A percentile compares a stretch with the other conserved stretches of the same genome.
These are phyloP conservation scores for Dromiciops gliroides DNA, from an alignment of 2,113 vertebrate genomes.

Conservation along the genomic window DNA sequence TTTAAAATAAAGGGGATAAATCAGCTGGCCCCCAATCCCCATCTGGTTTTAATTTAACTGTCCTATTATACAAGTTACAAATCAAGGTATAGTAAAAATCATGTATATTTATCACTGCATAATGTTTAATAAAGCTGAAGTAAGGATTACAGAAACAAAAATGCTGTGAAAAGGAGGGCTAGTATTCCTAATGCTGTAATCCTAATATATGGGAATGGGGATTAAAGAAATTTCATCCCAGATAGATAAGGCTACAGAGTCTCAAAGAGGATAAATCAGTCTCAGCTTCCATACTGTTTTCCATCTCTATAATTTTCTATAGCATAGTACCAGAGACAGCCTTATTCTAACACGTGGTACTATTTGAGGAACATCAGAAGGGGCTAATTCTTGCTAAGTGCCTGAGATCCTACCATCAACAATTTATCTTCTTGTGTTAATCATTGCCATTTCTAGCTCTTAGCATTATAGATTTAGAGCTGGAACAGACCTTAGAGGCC, in stretches of 20 bases:
- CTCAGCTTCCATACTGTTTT: slow-evolving; percentile 38
- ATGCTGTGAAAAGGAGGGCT: too few species aligned
- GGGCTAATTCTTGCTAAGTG: neutral
- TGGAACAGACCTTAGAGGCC: neutral
- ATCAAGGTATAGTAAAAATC: neutral
- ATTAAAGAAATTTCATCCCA: too few species aligned
- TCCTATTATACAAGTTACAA: neutral
- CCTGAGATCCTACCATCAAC: neutral
- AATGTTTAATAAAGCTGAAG: neutral
- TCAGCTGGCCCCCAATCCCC: neutral
- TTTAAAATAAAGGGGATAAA: neutral
- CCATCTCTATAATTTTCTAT: neutral
- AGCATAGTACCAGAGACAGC: neutral
- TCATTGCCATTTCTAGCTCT: neutral
- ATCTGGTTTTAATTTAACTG: neutral
- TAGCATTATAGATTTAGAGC: neutral
- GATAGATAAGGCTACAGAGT: neutral
- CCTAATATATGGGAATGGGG: too few species aligned
- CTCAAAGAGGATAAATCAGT: neutral
- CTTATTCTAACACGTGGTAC: neutral
- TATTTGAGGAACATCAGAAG: neutral
- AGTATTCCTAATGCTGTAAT: too few species aligned
- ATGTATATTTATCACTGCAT: neutral
- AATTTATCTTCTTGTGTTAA: rapidly evolving
- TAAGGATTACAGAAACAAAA: too few species aligned